Evolutionary conservation across 2,113 vertebrate genomes (phyloP), one percentile per base, ranked within the genome.

Genomic region (Tachysurus vachellii): DNA sequence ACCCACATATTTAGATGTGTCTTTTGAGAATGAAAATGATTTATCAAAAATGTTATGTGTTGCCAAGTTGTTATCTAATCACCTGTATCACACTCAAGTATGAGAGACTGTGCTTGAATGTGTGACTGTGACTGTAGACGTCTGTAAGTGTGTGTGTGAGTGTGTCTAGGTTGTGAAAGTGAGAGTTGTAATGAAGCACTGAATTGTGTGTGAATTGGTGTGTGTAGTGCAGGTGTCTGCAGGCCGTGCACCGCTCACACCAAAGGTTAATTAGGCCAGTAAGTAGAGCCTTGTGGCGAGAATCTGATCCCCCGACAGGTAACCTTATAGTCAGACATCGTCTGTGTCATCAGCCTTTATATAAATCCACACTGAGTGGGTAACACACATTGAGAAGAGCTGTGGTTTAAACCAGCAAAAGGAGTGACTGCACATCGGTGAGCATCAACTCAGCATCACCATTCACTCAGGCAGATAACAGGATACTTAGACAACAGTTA

Each of bases 301-400:
- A 94, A 99, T 94, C 93, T 95, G 97, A 99, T 98, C 96, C 96
- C 90, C 87, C 83, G 93, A 94, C 91, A 93, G 93, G 96, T 96
- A 98, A 99, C 95, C 94, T 91, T 97, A 98, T 97, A 91, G 92
- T 95, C 91, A 88, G 92, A 94, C 92, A 93, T 94, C 93, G 93
- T 95, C 94, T 91, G 94, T 86, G 84, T 89, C 95, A 95, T 94
- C 94, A 92, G 91, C 92, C 92, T 93, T 56, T 97, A 97, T 98
- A 98, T 96, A 99, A 98, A 94, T 88, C 83, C n/a, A 85, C 86
- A 53, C 31, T 91, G 89, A 81, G 80, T 21, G 53, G 90, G 47
- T 86, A 89, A 88, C 91, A 91, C 91, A 89, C 66, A 93, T 11
- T 1, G 28, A 71, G 21, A 66, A 66, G 87, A 91, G 90, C 92